Evolutionary conservation across 2,888 invertebrate species (phyloP), one percentile per base, ranked within the genome.

Genomic region (Scaptomyza flava): DNA sequence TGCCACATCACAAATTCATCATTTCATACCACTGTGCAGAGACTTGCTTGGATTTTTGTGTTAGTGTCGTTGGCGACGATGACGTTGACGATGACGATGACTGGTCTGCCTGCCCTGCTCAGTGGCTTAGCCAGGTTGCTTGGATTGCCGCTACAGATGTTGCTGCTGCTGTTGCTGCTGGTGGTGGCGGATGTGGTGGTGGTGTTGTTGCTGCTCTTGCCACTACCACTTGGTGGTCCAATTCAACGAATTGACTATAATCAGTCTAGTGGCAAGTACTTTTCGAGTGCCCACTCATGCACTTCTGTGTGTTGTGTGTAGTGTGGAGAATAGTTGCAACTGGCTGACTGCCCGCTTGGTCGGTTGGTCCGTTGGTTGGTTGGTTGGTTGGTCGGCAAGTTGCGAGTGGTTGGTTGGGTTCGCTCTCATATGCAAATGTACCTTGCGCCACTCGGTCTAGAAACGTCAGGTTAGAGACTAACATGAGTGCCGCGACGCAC

Each of bases 231-330:
- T 86, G 85, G 85, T 86, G 85, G 85, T 86, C 85, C 85, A 86
- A 86, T 89, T 86, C 85, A 88, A 76, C 85, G 85, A 85, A 85
- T 85, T 85, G 89, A 85, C 88, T 85, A 86, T 85, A 85, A 85
- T 85, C 85, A 85, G 85, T 89, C 86, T 83, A 88, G 88, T 79
- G 86, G 77, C 89, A 89, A 89, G 84, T 84, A 89, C 89, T 72
- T 85, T 87, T 84, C 74, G 82, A 85, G 89, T 85, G 80, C 74
- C 89, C 89, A 84, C 88, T 88, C 89, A 83, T 81, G 84, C 82
- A 89, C 87, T 88, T 72, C 87, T 82, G 79, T 78, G 79, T 78
- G 65, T 51, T 2, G 23, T 17, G 17, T 17, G 17, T 17, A 65
- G 68, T 51, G 12, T 43, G 17, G 58, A 74, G 58, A 62, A 62